Conservation (phyloP, 2,888 invertebrate species). For the Heterodera filipjevi region DNA sequence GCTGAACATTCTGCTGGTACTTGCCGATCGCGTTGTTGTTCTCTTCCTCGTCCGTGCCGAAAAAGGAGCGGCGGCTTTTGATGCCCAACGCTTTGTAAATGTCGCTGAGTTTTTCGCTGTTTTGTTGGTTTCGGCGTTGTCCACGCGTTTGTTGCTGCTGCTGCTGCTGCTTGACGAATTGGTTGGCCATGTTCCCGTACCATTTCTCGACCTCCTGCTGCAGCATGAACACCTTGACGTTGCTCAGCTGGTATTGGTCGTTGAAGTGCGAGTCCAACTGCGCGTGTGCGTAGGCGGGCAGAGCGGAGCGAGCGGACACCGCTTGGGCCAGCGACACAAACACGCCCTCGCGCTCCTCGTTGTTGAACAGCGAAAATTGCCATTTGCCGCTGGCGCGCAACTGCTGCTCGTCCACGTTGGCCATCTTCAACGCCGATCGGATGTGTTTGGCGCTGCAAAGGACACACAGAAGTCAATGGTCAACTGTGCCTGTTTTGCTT, state of each 20-base stretch:
- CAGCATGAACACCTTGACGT: constrained; percentile 39
- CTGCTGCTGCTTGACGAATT: constrained; percentile 4
- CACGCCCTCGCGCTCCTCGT: constrained; percentile 43
- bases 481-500: no score
- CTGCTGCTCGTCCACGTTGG: constrained; percentile 28
- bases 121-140: constrained; percentile 25
- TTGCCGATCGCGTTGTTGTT: not conserved
- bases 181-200: constrained; percentile 32
- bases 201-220: constrained; percentile 48
- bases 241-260: constrained; percentile 34
- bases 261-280: constrained; percentile 34
- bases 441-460: constrained; percentile 37
- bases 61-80: constrained; percentile 45
- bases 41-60: constrained; percentile 26
- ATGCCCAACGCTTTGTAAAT: constrained; percentile 47
- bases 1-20: constrained; percentile 7
- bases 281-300: constrained; percentile 18
- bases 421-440: constrained; percentile 36
- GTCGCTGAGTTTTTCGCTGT: constrained; percentile 34
- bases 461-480: no score
- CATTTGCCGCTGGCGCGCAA: constrained; percentile 37
- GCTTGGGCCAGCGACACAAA: constrained; percentile 49
- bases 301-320: constrained; percentile 43
- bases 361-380: constrained; percentile 42
- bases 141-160: constrained; percentile 35